Base-by-base conservation (phyloP, 2,797 vertebrate species). In the Sebastes umbrosus region DNA sequence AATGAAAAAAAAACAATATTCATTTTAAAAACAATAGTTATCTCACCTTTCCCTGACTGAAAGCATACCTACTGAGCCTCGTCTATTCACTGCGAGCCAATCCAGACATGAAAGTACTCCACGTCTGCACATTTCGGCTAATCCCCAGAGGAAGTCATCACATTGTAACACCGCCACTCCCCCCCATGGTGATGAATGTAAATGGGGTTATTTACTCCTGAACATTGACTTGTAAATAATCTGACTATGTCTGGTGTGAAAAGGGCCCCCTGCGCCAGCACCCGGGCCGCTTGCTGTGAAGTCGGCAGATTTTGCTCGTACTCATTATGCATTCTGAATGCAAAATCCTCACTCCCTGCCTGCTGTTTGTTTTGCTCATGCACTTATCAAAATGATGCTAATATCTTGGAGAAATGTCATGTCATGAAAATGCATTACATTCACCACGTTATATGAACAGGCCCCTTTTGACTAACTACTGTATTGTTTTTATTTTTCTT, bases 141-240 rank as follows among this genome's bases (percentile, higher is more conserved):
- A 87, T 85, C 88, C 84, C 88, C 20, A 1, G 84, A 85, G 84
- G 77, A 88, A 86, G 57, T 86, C 85, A 83, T 90, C 81, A 80
- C 67, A 83, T 68, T 77, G 75, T 58, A 77, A 77, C 73, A 46
- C 66, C n/a, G 76, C 63, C 50, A 29, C 86, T 24, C 77, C 24
- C 24, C 77, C 79, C 81, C 9, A 25, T 1, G 46, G 83, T 76
- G 87, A 77, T 27, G 18, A 80, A 92, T 92, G 87, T 89, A 93
- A 94, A 93, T 93, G 72, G 78, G 83, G 59, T 88, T 92, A 91
- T 94, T 93, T 90, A 86, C 77, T 66, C 84, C 86, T 64, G 84
- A 90, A 92, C 82, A 85, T 8, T 71, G 86, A 91, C 86, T 91
- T 91, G 89, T 92, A 92, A 92, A 92, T 88, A 94, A 84, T 86